Base-by-base conservation (phyloP, 2,888 invertebrate species). In the Stenurella melanura region DNA sequence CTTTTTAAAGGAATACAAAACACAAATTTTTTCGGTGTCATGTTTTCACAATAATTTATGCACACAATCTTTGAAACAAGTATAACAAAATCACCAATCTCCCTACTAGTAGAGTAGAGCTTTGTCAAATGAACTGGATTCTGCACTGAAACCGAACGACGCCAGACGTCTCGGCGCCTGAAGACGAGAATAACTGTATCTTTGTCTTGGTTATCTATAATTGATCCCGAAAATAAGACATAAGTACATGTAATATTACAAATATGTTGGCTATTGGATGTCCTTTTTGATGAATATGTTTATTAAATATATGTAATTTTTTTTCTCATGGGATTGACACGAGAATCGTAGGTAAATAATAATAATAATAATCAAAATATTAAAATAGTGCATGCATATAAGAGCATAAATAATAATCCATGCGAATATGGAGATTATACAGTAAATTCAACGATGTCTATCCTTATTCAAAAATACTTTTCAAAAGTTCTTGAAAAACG, bases 141-240 rank as follows among this genome's bases (percentile, higher is more conserved):
- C 75, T 73, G 78, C 57, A 70, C 71, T 61, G 58, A 75, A 67
- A 74, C 71, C 72, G 64, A 76, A 38, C 66, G 82, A 80, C 82
- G 82, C 81, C 82, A 83, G 83, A 82, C 82, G 75, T 82, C 82
- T 79, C 70, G 83, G 76, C 82, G 83, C 80, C 82, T 10, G 42
- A 21, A 58, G 71, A 61, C 70, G 74, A 63, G 70, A 67, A 54
- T 19, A n/a, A 60, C 18, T 73, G 63, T 34, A 73, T 38, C 50
- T 76, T 73, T 75, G 75, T 34, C 57, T 42, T 57, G 60, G 34
- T 68, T 73, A 73, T 75, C 64, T 18, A 12, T 58, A 19, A 11
- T 58, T 21, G 58, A 19, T 58, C 18, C 50, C 18, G 21, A 19
- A 58, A 21, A 21, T 19, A 50, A 15, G 15, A 15, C 50, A 50